Evolutionary conservation across 2,113 vertebrate species (phyloP).

Genomic region (Morone saxatilis): DNA sequence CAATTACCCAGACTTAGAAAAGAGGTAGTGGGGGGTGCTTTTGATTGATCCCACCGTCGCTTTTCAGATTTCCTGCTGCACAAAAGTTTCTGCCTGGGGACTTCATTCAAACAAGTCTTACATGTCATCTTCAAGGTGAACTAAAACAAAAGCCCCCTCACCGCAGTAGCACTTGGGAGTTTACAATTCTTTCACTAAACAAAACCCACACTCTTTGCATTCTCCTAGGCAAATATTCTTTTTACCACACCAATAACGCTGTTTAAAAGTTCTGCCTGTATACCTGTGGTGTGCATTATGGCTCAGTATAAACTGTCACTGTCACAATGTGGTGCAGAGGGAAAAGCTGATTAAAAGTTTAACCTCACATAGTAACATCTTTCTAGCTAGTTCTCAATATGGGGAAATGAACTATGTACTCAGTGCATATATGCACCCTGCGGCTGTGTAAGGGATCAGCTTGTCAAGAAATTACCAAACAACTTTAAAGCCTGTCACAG

Average conservation of each 20-base stretch:
- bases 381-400: not conserved
- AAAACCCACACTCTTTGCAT: slow-evolving; percentile 27
- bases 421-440: slow-evolving; percentile 26
- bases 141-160: slow-evolving; percentile 42
- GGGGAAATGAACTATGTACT: slow-evolving; percentile 25
- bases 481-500: slow-evolving; percentile 35
- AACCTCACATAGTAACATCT: not conserved
- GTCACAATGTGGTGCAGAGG: slow-evolving; percentile 5
- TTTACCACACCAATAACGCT: not conserved
- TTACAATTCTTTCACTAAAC: slow-evolving; percentile 47
- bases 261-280: slow-evolving; percentile 34
- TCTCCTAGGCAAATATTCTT: slow-evolving; percentile 41
- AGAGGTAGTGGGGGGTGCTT: slow-evolving; percentile 21
- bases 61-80: slow-evolving; percentile 53
- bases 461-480: slow-evolving; percentile 38
- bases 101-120: slow-evolving; percentile 44
- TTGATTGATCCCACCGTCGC: slow-evolving; percentile 48
- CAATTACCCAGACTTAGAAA: slow-evolving; percentile 52
- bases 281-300: slow-evolving; percentile 2
- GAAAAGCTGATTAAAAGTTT: slow-evolving; percentile 63
- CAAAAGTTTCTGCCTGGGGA: slow-evolving; percentile 54
- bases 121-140: slow-evolving; percentile 64
- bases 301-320: slow-evolving; percentile 23
- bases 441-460: slow-evolving; percentile 47
- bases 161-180: slow-evolving; percentile 27